Evolutionary conservation across 2,888 invertebrate genomes (phyloP).

Genomic region (Branchipolynoe longqiensis): DNA sequence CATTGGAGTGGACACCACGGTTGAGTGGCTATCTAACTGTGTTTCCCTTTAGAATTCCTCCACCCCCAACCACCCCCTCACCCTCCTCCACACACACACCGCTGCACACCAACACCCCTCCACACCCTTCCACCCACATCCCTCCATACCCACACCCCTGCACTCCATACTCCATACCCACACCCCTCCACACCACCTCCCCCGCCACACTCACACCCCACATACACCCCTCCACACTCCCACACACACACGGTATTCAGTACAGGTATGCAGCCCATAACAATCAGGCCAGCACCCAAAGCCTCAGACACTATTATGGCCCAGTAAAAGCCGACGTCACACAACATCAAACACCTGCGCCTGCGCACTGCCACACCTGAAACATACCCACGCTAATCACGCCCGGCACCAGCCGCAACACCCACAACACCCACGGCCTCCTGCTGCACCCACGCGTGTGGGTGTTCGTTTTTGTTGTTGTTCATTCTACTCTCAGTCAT

Average conservation of each 20-base stretch:
- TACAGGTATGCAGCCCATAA: background rate
- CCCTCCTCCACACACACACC: background rate
- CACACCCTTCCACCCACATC: background rate
- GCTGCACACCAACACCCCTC: background rate
- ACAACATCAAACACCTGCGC: no score
- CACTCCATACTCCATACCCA: background rate
- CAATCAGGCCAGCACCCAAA: no score
- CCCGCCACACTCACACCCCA: background rate
- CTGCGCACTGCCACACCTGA: no score
- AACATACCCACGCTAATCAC: no score
- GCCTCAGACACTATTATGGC: no score
- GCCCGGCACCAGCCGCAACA: no score
- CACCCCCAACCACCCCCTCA: background rate
- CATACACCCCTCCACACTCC: background rate
- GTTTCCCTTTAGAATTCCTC: no score
- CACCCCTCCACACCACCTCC: background rate
- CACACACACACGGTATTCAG: background rate
- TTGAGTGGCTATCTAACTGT: conserved; percentile 17
- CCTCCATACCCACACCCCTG: background rate
- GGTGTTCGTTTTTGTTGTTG: no score
- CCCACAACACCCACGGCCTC: no score
- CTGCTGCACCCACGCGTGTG: no score
- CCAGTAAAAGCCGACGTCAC: no score
- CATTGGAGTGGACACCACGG: background rate
- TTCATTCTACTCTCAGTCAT: no score